These are phyloP conservation scores for Dicycla oo DNA, from an alignment of 2,888 invertebrate genomes.

Conservation along the genomic window DNA sequence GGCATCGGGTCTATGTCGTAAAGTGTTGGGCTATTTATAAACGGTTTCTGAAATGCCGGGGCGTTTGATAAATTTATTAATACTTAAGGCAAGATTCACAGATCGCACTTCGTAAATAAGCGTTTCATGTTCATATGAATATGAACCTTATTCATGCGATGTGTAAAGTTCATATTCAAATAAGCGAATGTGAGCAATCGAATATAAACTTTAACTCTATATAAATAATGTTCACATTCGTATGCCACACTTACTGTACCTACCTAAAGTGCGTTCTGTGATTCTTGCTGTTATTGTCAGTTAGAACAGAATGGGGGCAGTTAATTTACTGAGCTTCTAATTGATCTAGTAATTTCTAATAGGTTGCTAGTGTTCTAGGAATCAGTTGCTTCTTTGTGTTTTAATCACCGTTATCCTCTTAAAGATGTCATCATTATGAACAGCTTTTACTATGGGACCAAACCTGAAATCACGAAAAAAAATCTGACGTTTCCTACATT, in stretches of 20 bases:
- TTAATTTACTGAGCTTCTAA: slow-evolving; percentile 4
- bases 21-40: slow-evolving; percentile 38
- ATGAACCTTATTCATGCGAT: too few species aligned
- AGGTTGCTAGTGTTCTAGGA: slow-evolving; percentile 30
- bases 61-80: slow-evolving; percentile 16
- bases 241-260: not conserved
- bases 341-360: slow-evolving; percentile 13
- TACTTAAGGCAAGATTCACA: not conserved
- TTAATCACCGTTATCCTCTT: too few species aligned
- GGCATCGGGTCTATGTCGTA: slow-evolving; percentile 38
- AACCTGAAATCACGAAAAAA: too few species aligned
- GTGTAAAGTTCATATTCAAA: too few species aligned
- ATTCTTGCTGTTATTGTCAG: not conserved
- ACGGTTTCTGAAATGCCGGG: slow-evolving; percentile 31
- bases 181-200: not conserved
- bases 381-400: not conserved
- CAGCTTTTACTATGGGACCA: too few species aligned
- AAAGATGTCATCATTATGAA: too few species aligned
- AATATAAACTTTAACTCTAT: not conserved
- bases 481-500: too few species aligned
- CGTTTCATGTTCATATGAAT: too few species aligned
- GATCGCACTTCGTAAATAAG: too few species aligned
- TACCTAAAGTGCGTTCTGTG: not conserved
- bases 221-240: not conserved
- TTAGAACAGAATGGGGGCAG: slow-evolving; percentile 23